A percentile compares a stretch with the other conserved stretches of the same genome.
Evolutionary conservation across 2,113 vertebrate species (phyloP).

Genomic region (Microcebus tavaratra): DNA sequence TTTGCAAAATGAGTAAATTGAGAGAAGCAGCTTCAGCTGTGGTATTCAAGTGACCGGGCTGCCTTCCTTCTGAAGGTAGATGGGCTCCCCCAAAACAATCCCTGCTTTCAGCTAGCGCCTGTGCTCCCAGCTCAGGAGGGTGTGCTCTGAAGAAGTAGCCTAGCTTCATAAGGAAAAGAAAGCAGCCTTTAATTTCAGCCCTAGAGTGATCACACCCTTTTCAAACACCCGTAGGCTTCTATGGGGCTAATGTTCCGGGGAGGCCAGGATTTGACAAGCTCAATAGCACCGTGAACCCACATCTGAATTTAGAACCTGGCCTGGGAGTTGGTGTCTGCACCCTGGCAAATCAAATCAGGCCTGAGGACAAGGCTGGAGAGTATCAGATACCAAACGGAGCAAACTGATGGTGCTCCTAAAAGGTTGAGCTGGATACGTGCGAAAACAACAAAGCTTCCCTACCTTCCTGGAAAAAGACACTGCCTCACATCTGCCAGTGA

Average conservation of each 20-base stretch:
- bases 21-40: conserved; percentile 16
- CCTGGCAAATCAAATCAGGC: conserved; percentile 51
- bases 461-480: conserved; percentile 74
- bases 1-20: conserved; percentile 16
- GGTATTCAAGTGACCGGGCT: conserved; percentile 32
- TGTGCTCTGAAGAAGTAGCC: background rate
- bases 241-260: background rate
- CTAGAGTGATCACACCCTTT: conserved; percentile 35
- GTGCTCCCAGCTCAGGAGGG: background rate
- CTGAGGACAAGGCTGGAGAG: conserved; percentile 46
- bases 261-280: conserved; percentile 51
- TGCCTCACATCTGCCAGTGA: conserved; percentile 68
- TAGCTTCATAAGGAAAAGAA: conserved; percentile 46
- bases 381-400: conserved; percentile 49
- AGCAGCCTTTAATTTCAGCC: conserved; percentile 46
- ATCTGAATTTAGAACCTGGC: conserved; percentile 70
- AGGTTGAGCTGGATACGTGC: background rate
- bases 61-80: conserved; percentile 24
- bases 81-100: conserved; percentile 54
- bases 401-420: conserved; percentile 12
- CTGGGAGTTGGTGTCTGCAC: conserved; percentile 24
- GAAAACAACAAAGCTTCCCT: conserved; percentile 67
- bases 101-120: conserved; percentile 60
- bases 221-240: conserved; percentile 33
- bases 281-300: conserved; percentile 29